phyloP scores from a whole-genome alignment of 2,797 vertebrate species.

The Threskiornis aethiopicus region DNA sequence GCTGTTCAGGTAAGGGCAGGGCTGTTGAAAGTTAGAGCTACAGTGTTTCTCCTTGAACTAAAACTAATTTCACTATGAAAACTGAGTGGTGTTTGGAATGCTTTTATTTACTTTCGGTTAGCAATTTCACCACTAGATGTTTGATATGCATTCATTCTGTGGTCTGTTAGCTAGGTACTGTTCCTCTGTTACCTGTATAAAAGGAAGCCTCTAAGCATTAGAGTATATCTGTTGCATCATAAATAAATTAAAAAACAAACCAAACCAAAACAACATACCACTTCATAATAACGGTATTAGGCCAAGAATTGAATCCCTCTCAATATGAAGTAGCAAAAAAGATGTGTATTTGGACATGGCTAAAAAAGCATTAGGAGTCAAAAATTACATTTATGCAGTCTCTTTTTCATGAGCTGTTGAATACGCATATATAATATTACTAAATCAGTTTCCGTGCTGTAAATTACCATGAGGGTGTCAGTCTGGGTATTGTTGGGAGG shows the following conservation, averaged over 20 bases:
- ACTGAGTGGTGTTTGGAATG: not conserved
- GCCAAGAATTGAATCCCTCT: not conserved
- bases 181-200: not conserved
- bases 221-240: not conserved
- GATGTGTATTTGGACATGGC: not conserved
- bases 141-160: not conserved
- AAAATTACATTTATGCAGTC: not conserved
- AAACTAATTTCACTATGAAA: not conserved
- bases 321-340: not conserved
- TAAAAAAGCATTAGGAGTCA: not conserved
- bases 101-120: not conserved
- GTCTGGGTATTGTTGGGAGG: not conserved
- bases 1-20: constrained; percentile 86
- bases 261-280: not conserved
- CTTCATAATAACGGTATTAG: not conserved
- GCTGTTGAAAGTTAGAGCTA: not conserved
- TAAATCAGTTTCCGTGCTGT: not conserved
- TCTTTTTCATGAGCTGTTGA: not conserved
- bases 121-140: not conserved
- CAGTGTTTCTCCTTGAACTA: not conserved
- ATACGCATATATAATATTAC: not conserved
- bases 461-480: not conserved
- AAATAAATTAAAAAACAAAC: not conserved
- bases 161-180: not conserved
- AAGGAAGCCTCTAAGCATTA: not conserved